phyloP scores from a whole-genome alignment of 2,888 invertebrate genomes.

The Meandrusa payeni region DNA sequence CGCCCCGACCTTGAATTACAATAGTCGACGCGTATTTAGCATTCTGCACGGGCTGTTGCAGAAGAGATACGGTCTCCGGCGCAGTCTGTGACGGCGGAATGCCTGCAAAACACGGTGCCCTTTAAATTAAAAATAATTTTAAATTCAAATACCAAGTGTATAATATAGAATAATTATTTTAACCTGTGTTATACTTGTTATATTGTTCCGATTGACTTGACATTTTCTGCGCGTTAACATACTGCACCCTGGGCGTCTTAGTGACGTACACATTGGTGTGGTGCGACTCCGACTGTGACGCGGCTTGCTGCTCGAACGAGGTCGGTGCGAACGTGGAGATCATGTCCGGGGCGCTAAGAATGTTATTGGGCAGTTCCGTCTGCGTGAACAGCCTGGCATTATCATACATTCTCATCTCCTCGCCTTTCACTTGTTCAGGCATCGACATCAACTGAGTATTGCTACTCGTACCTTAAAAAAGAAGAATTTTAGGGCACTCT shows the following conservation, averaged over 20 bases:
- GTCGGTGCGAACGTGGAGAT: conserved; percentile 51
- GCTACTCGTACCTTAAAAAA: conserved; percentile 56
- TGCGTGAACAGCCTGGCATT: conserved; percentile 57
- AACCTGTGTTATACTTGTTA: conserved; percentile 62
- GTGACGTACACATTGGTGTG: conserved; percentile 45
- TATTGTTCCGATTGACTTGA: conserved; percentile 55
- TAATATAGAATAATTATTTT: conserved; percentile 25
- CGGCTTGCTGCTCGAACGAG: conserved; percentile 46
- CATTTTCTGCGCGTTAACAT: conserved; percentile 54
- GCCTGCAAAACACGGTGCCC: conserved; percentile 33
- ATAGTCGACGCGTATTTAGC: conserved; percentile 61
- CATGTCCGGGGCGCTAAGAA: conserved; percentile 56
- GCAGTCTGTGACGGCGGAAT: conserved; percentile 74
- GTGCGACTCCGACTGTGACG: conserved; percentile 42
- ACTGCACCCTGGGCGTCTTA: conserved; percentile 54
- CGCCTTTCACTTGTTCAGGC: conserved; percentile 61
- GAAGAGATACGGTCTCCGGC: conserved; percentile 71
- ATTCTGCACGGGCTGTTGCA: conserved; percentile 66
- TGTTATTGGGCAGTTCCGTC: conserved; percentile 60
- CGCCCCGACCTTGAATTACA: conserved; percentile 58
- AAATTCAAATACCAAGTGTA: too few relatives aligned
- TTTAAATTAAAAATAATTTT: too few relatives aligned
- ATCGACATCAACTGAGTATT: conserved; percentile 68
- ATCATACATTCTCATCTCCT: conserved; percentile 66
- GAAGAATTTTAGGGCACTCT: conserved; percentile 23